Conservation (phyloP, 1,140 invertebrate species). For the Leptinotarsa texana region DNA sequence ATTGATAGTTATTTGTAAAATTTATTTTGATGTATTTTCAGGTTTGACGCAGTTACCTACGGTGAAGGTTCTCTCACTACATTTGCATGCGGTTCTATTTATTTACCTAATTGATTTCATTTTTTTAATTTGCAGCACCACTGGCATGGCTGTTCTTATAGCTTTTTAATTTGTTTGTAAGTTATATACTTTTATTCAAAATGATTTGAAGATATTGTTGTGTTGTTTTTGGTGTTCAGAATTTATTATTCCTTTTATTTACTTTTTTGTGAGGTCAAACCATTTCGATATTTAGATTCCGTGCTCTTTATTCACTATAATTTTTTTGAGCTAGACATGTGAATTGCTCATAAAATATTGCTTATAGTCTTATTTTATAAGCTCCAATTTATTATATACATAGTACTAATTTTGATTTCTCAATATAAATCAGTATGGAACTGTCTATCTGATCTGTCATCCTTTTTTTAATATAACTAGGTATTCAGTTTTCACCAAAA, state of each 20-base stretch:
- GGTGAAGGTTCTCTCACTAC: slow-evolving; percentile 12
- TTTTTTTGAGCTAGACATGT: no score
- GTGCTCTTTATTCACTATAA: no score
- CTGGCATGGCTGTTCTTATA: slow-evolving; percentile 51
- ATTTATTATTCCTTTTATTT: no score
- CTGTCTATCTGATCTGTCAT: neutral
- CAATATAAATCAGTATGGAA: no score
- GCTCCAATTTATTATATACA: no score
- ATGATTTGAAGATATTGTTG: neutral
- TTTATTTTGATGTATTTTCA: slow-evolving; percentile 1
- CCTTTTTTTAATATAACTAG: slow-evolving; percentile 9
- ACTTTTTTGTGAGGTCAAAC: no score
- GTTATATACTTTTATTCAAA: slow-evolving; percentile 37
- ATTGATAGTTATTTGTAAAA: neutral
- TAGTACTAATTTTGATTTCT: no score
- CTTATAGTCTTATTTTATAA: no score
- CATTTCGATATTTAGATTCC: no score
- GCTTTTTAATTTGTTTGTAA: slow-evolving; percentile 53
- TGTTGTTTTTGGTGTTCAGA: no score
- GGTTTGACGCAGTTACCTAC: neutral
- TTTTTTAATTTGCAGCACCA: slow-evolving; percentile 53
- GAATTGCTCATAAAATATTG: no score
- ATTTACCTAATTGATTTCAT: slow-evolving; percentile 34
- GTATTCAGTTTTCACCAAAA: neutral
- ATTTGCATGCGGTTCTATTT: slow-evolving; percentile 25